These are phyloP conservation scores for Bagarius yarrelli DNA, from an alignment of 2,113 vertebrate genomes.

Conservation along the genomic window DNA sequence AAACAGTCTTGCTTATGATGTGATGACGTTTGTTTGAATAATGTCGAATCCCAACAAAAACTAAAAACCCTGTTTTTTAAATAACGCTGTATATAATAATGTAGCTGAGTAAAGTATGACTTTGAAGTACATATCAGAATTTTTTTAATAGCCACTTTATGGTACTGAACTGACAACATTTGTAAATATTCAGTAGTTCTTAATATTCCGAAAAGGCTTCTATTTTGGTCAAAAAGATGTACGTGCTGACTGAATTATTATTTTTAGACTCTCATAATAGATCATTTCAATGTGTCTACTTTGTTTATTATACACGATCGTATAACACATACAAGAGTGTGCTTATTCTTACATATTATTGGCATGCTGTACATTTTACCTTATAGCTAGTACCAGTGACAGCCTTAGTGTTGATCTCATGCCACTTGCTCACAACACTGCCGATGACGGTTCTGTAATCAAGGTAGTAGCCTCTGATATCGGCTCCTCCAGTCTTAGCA, in stretches of 20 bases:
- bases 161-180: background rate
- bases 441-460: constrained; percentile 86
- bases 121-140: background rate
- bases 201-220: background rate
- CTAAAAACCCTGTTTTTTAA: too few species aligned
- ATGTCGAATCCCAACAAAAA: too few species aligned
- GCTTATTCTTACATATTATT: too few species aligned
- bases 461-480: constrained; percentile 90
- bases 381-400: constrained; percentile 83
- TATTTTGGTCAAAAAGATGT: background rate
- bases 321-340: background rate
- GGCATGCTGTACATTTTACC: constrained; percentile 63
- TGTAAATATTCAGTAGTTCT: background rate
- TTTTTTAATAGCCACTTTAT: background rate
- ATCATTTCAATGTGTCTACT: background rate
- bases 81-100: too few species aligned
- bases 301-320: background rate
- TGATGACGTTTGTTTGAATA: too few species aligned
- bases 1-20: too few species aligned
- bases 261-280: background rate
- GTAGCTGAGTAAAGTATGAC: too few species aligned
- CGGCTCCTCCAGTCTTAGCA: constrained; percentile 77
- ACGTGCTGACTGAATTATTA: background rate
- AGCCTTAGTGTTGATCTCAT: constrained; percentile 85
- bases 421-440: constrained; percentile 80